These are phyloP conservation scores for Bos indicus DNA, from an alignment of 2,113 vertebrate species.

Conservation along the genomic window DNA sequence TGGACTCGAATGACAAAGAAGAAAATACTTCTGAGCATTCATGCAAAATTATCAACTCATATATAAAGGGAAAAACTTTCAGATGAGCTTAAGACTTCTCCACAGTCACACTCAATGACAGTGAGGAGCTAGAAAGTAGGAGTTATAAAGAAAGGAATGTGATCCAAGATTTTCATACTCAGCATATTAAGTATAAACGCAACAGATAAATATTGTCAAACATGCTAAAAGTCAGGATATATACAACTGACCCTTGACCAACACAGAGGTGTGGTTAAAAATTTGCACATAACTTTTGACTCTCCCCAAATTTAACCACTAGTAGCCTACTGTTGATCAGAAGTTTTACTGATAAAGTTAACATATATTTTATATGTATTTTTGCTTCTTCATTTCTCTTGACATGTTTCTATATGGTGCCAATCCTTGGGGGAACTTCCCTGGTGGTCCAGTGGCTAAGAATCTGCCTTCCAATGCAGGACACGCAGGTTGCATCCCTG, in stretches of 20 bases:
- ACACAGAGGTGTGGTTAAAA: not conserved
- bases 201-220: not conserved
- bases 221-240: not conserved
- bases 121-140: not conserved
- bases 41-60: not conserved
- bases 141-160: not conserved
- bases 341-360: not conserved
- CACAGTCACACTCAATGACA: not conserved
- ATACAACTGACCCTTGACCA: not conserved
- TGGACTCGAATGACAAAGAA: not conserved
- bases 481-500: not conserved
- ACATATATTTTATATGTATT: not conserved
- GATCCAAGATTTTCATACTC: not conserved
- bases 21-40: not conserved
- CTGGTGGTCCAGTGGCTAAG: not conserved
- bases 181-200: not conserved
- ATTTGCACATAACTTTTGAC: not conserved
- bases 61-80: not conserved
- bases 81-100: not conserved
- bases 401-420: not conserved
- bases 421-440: not conserved
- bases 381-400: not conserved
- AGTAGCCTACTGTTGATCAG: not conserved
- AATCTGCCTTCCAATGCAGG: not conserved
- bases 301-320: not conserved